These are phyloP conservation scores for Melinopterus prodromus DNA, from an alignment of 2,888 invertebrate genomes.

Conservation along the genomic window DNA sequence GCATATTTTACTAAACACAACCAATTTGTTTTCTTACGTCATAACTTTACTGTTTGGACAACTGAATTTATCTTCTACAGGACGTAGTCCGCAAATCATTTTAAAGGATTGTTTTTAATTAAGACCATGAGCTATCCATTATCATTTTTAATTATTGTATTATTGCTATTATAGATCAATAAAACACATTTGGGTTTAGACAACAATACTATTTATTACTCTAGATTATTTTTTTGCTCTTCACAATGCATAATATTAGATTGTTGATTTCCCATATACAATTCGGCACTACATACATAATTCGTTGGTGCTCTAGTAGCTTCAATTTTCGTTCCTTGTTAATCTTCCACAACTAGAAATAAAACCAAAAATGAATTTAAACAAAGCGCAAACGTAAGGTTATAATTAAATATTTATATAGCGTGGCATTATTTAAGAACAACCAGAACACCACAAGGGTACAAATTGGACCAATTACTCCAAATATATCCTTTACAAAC, in stretches of 20 bases:
- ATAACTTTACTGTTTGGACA: too few relatives aligned
- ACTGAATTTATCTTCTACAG: too few relatives aligned
- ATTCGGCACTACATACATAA: background rate
- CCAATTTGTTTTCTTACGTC: too few relatives aligned
- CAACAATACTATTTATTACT: background rate
- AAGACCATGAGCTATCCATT: background rate
- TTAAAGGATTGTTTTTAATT: background rate
- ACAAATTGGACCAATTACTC: background rate
- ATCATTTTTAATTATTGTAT: background rate
- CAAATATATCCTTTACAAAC: background rate
- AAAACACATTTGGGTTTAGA: background rate
- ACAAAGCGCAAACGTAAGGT: background rate
- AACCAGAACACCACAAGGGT: background rate
- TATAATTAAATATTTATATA: background rate
- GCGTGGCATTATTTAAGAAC: background rate
- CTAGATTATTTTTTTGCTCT: background rate
- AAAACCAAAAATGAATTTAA: background rate
- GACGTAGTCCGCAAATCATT: background rate
- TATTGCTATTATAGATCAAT: background rate
- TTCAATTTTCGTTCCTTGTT: background rate
- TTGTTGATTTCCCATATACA: too few relatives aligned
- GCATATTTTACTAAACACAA: too few relatives aligned
- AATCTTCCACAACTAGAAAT: background rate
- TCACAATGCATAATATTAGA: background rate
- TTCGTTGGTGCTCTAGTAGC: background rate